A percentile compares a stretch with the other conserved stretches of the same genome.
Evolutionary conservation across 2,888 invertebrate species (phyloP).

Genomic region (Biston stratarius): DNA sequence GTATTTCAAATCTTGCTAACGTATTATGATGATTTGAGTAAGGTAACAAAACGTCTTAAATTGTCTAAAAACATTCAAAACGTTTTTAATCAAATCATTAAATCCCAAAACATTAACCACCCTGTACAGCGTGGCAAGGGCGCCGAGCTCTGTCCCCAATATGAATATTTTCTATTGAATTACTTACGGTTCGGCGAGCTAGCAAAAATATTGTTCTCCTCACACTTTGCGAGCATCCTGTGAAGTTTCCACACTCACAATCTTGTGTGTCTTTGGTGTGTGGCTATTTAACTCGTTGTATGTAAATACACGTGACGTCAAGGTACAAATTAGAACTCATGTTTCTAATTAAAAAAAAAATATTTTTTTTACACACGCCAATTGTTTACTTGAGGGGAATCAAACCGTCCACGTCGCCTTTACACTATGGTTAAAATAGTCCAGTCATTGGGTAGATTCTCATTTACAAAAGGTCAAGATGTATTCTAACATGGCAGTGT

Average conservation of each 20-base stretch:
- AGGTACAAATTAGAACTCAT: background rate
- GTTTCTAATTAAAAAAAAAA: background rate
- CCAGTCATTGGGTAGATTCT: no score
- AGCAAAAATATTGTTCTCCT: conserved; percentile 84
- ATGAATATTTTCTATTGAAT: conserved; percentile 86
- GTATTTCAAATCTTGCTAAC: no score
- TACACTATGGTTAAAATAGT: no score
- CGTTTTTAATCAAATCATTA: conserved; percentile 21
- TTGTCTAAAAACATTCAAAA: background rate
- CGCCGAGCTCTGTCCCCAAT: conserved; percentile 75
- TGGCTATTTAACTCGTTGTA: conserved; percentile 36
- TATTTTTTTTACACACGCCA: no score
- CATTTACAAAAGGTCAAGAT: no score
- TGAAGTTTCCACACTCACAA: conserved; percentile 63
- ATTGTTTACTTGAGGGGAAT: no score
- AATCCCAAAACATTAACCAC: conserved; percentile 48
- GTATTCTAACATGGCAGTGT: no score
- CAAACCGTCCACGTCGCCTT: no score
- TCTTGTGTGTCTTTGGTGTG: conserved; percentile 19
- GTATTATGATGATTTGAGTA: background rate
- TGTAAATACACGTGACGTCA: conserved; percentile 26
- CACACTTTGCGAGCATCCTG: conserved; percentile 72
- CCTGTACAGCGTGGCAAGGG: conserved; percentile 57
- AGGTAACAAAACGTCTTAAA: background rate
- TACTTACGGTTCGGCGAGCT: conserved; percentile 81